phyloP scores from a whole-genome alignment of 2,113 vertebrate species.

The Caracal caracal region DNA sequence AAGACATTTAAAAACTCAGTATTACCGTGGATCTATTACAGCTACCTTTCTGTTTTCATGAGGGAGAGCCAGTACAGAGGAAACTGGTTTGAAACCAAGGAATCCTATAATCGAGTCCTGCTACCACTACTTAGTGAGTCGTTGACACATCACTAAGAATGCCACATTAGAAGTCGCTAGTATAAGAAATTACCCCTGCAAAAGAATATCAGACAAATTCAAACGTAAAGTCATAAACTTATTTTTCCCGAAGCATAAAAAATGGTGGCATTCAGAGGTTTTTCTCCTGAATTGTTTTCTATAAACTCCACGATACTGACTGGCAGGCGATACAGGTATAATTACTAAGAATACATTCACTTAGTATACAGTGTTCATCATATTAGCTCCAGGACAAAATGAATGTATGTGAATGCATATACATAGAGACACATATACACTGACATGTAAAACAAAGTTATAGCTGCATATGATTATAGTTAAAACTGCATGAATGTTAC shows the following conservation, averaged over 20 bases:
- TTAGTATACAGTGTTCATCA: background rate
- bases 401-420: background rate
- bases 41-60: background rate
- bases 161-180: background rate
- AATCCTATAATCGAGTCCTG: background rate
- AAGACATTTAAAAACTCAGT: background rate
- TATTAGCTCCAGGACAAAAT: conserved; percentile 3
- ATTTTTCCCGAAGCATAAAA: background rate
- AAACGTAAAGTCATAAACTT: background rate
- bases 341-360: background rate
- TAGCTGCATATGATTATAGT: background rate
- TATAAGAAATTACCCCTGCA: background rate
- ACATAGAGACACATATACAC: background rate
- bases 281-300: conserved; percentile 13
- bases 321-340: background rate
- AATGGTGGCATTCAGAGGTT: background rate
- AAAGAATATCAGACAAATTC: background rate
- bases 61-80: background rate
- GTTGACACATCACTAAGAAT: background rate
- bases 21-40: background rate
- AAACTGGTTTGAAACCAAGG: background rate
- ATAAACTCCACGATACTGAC: background rate
- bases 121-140: background rate
- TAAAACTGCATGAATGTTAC: background rate
- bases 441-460: background rate